Percentiles rank a stretch among this genome's conserved stretches.
Evolutionary conservation across 2,888 invertebrate genomes (phyloP).

Genomic region (Frankliniella intonsa): DNA sequence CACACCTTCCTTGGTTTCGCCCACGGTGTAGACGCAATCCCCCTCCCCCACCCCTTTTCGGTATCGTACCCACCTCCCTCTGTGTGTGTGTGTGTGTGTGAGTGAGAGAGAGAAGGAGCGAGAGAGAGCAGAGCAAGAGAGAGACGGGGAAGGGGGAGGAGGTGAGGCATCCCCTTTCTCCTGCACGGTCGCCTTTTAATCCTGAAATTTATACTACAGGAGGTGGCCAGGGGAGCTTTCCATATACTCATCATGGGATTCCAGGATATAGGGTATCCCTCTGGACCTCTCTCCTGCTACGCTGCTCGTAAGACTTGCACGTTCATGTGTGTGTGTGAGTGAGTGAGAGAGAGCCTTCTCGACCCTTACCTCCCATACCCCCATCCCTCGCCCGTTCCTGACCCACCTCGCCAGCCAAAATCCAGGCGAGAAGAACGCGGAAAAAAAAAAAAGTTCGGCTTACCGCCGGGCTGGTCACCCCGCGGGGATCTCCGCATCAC

Average conservation of each 20-base stretch:
- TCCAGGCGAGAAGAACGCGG: no score
- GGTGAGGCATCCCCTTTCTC: not conserved
- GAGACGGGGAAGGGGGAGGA: not conserved
- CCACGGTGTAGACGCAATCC: no score
- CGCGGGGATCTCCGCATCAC: no score
- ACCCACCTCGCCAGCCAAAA: not conserved
- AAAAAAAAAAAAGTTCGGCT: no score
- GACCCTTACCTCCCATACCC: not conserved
- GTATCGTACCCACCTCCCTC: no score
- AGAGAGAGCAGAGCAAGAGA: not conserved
- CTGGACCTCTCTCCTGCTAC: not conserved
- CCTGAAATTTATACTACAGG: conserved; percentile 9
- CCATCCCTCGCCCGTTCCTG: not conserved
- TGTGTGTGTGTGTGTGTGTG: no score
- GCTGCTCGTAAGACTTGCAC: not conserved
- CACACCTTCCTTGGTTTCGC: no score
- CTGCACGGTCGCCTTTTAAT: not conserved
- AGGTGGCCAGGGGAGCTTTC: not conserved
- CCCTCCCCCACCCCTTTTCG: no score
- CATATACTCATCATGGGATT: conserved; percentile 21
- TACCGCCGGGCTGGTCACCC: no score
- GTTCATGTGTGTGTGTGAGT: not conserved
- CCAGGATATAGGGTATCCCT: conserved; percentile 11
- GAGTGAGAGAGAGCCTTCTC: not conserved
- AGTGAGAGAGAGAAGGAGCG: not conserved